Evolutionary conservation across 2,797 vertebrate species (phyloP), one percentile per base, ranked within the genome.

Genomic region (Remorina albescens): DNA sequence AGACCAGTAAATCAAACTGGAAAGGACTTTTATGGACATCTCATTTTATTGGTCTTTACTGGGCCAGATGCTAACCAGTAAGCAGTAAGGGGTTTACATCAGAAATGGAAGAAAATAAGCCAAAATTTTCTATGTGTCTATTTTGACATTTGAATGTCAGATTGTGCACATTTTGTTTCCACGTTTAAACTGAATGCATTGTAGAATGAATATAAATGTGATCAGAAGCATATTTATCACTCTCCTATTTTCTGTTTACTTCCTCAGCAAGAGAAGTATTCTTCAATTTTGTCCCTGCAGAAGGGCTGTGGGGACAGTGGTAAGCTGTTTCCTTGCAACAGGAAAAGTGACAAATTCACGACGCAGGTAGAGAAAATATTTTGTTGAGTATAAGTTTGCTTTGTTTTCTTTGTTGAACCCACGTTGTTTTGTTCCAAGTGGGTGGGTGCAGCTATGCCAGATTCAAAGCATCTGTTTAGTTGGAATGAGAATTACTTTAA

Each of bases 1-100:
- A 81, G 67, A 56, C 11, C 25, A 2, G 44, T 76, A 80, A 88
- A 89, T 88, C 84, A 85, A 19, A 61, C 4, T 5, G 50, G 60
- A 78, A 71, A 75, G 64, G 36, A 81, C 72, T 75, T 87, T 87
- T 67, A 73, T 71, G 16, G 76, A 71, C 28, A 55, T 71, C 26
- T 76, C 16, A 54, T 81, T 75, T 75, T 74, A 86, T 73, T 79
- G 59, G 39, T 65, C 30, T 81, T 77, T 80, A 56, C 34, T 41
- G 23, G 50, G 49, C 77, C 78, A 83, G 83, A 84, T 76, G 85
- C 50, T 81, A 65, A 80, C 36, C 47, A 63, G 63, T 41, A 30
- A 76, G 26, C 21, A 54, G 7, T 25, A n/a, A n/a, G n/a, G n/a
- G 8, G n/a, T 65, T 49, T 37, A 53, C 39, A 42, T 50, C n/a